Conservation (phyloP, 2,888 invertebrate genomes). For the Scrobipalpa atriplicella region DNA sequence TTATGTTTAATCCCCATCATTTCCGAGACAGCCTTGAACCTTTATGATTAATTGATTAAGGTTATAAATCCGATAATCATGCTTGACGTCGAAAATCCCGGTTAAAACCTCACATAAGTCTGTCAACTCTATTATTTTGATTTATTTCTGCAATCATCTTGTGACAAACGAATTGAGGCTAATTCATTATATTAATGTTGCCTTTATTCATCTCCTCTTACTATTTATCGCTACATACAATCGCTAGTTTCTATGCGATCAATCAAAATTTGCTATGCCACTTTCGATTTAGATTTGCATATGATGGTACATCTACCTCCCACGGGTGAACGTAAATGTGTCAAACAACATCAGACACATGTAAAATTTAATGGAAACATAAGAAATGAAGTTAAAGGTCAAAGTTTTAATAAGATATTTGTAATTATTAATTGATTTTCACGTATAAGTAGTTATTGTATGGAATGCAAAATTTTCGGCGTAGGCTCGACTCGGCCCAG, state of each 20-base stretch:
- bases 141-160: conserved; percentile 17
- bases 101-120: conserved; percentile 8
- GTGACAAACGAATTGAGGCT: conserved; percentile 25
- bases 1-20: background rate
- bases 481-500: no score
- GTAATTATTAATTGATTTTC: background rate
- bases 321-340: background rate
- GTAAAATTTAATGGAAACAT: background rate
- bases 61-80: conserved; percentile 11
- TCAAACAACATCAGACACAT: background rate
- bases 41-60: conserved; percentile 6
- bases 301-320: background rate
- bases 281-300: conserved; percentile 15
- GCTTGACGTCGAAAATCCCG: conserved; percentile 21
- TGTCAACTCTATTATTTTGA: conserved; percentile 22
- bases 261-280: conserved; percentile 14
- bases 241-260: background rate
- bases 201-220: conserved; percentile 20
- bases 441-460: background rate
- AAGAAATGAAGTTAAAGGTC: background rate
- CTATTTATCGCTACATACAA: conserved; percentile 5
- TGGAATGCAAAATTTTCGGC: background rate
- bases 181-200: conserved; percentile 5
- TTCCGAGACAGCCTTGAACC: conserved; percentile 16
- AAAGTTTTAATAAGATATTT: background rate